Conservation (phyloP, 1,140 invertebrate genomes). For the Lasioglossum albipes region DNA sequence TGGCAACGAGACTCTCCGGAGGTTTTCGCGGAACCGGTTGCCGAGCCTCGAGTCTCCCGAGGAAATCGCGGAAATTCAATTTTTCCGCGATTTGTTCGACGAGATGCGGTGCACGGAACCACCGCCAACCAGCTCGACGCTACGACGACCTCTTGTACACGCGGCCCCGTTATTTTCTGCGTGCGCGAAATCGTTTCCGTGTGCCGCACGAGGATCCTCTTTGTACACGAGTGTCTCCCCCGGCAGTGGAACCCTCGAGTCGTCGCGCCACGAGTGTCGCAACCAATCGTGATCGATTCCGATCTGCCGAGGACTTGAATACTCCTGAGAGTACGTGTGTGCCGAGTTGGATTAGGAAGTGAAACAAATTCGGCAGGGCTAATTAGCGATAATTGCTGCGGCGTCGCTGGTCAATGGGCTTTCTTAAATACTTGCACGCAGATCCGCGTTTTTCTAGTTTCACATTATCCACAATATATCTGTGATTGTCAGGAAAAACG, state of each 20-base stretch:
- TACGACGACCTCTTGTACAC: background rate
- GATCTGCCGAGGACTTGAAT: too few species aligned
- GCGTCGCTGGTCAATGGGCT: too few species aligned
- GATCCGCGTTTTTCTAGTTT: too few species aligned
- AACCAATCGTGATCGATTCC: constrained; percentile 7
- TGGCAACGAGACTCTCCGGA: background rate
- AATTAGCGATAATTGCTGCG: background rate
- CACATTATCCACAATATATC: too few species aligned
- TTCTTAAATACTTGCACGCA: too few species aligned
- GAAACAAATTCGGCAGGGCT: background rate
- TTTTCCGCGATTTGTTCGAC: constrained; percentile 19
- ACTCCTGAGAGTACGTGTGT: background rate
- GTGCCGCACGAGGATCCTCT: background rate
- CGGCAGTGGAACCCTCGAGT: background rate
- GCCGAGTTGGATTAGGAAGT: background rate
- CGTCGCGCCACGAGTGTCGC: background rate
- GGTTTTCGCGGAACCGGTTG: background rate
- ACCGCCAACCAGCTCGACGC: background rate
- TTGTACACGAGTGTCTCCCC: background rate
- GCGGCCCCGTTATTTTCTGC: background rate
- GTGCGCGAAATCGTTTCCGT: background rate
- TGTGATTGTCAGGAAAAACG: too few species aligned
- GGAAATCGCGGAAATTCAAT: constrained; percentile 13
- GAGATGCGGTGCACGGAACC: background rate
- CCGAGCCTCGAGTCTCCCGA: background rate